Percentiles rank a stretch among this genome's conserved stretches.
Evolutionary conservation across 2,888 invertebrate species (phyloP).

Genomic region (Tortricodes alternella): DNA sequence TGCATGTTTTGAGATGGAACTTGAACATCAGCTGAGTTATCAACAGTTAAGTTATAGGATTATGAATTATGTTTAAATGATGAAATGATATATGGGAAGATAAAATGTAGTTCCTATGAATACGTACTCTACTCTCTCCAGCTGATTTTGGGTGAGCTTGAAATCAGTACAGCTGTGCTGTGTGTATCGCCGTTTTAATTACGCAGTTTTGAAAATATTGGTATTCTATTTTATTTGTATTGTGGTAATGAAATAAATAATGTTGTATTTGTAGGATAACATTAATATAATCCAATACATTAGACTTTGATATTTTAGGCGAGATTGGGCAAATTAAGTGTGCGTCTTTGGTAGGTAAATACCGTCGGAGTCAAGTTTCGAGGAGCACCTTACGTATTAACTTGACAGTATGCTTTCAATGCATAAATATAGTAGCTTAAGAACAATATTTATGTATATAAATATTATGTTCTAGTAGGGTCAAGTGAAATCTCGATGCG

Average conservation of each 20-base stretch:
- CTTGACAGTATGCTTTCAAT: neutral
- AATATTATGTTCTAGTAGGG: neutral
- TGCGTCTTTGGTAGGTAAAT: neutral
- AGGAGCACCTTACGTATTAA: neutral
- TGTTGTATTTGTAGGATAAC: too few species aligned
- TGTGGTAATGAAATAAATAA: too few species aligned
- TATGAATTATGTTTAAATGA: too few species aligned
- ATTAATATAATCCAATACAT: conserved; percentile 1
- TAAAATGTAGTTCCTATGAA: neutral
- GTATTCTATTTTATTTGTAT: too few species aligned
- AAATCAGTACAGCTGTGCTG: too few species aligned
- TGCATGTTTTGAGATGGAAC: conserved; percentile 21
- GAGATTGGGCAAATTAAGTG: neutral
- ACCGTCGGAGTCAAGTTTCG: neutral
- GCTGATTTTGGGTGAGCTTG: too few species aligned
- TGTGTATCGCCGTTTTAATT: too few species aligned
- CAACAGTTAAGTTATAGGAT: neutral
- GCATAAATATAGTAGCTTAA: neutral
- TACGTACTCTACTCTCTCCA: too few species aligned
- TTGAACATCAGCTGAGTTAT: neutral
- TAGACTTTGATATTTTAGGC: neutral
- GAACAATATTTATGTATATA: too few species aligned
- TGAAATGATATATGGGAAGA: too few species aligned
- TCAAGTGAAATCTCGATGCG: conserved; percentile 54
- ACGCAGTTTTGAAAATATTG: too few species aligned